Evolutionary conservation across 2,113 vertebrate species (phyloP).

Genomic region (Corydoras sp.): DNA sequence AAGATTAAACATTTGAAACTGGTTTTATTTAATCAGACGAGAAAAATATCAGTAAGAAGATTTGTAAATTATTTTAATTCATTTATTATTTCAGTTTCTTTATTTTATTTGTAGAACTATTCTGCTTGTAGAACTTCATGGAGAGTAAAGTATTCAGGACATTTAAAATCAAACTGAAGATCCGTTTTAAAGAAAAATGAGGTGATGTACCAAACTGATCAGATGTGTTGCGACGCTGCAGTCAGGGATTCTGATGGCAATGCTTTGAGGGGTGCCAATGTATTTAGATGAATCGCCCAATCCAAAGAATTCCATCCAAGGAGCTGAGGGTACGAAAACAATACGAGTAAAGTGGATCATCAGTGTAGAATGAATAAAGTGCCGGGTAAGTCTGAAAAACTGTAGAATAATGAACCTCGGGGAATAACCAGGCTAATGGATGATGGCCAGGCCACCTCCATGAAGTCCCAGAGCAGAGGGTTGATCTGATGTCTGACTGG

Average conservation of each 20-base stretch:
- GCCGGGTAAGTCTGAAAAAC: neutral
- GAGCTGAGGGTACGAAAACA: constrained; percentile 57
- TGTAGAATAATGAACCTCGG: constrained; percentile 62
- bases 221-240: constrained; percentile 81
- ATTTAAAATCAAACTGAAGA: too few relatives aligned
- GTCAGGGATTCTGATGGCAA: constrained; percentile 81
- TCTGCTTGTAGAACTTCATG: too few relatives aligned
- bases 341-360: neutral
- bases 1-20: too few relatives aligned
- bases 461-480: constrained; percentile 82
- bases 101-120: too few relatives aligned
- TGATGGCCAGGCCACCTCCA: constrained; percentile 85
- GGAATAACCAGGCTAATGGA: constrained; percentile 84
- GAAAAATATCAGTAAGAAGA: too few relatives aligned
- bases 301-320: constrained; percentile 80
- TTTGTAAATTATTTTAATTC: too few relatives aligned
- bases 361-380: neutral
- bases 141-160: too few relatives aligned
- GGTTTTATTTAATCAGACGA: too few relatives aligned
- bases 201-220: constrained; percentile 69
- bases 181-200: neutral
- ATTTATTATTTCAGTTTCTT: too few relatives aligned
- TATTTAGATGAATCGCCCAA: constrained; percentile 77
- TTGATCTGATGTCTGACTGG: constrained; percentile 74
- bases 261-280: constrained; percentile 78